phyloP scores from a whole-genome alignment of 2,888 invertebrate genomes.

The Xestia xanthographa region DNA sequence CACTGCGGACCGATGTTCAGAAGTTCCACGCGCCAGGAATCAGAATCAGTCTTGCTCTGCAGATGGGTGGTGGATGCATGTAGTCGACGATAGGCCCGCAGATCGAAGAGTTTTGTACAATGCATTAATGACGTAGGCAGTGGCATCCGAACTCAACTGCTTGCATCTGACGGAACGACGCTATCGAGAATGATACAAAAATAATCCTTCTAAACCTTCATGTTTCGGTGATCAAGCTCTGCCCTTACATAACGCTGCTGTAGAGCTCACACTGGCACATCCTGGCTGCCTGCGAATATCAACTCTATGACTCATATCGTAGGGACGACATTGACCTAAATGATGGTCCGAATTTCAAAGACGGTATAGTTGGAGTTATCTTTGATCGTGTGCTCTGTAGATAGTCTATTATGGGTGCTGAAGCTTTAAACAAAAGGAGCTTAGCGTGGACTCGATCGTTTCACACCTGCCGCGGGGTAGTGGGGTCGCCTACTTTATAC shows the following conservation, averaged over 20 bases:
- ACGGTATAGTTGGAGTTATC: constrained; percentile 1
- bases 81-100: not conserved
- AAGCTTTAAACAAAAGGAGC: constrained; percentile 19
- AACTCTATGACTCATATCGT: constrained; percentile 13
- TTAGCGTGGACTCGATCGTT: not conserved
- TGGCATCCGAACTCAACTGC: not conserved
- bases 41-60: not conserved
- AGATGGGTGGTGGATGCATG: not conserved
- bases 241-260: constrained; percentile 21
- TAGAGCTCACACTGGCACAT: not conserved
- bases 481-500: not conserved
- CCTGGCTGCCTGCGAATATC: constrained; percentile 25
- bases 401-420: constrained; percentile 5
- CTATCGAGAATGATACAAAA: not conserved
- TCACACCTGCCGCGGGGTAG: not conserved
- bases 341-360: constrained; percentile 7
- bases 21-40: not conserved
- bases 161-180: not conserved
- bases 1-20: not conserved
- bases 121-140: no score
- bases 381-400: not conserved
- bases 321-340: constrained; percentile 14
- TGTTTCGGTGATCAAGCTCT: not conserved
- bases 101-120: not conserved
- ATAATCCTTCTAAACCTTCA: not conserved